These are phyloP conservation scores for Hedya salicella DNA, from an alignment of 2,888 invertebrate species.

Conservation along the genomic window DNA sequence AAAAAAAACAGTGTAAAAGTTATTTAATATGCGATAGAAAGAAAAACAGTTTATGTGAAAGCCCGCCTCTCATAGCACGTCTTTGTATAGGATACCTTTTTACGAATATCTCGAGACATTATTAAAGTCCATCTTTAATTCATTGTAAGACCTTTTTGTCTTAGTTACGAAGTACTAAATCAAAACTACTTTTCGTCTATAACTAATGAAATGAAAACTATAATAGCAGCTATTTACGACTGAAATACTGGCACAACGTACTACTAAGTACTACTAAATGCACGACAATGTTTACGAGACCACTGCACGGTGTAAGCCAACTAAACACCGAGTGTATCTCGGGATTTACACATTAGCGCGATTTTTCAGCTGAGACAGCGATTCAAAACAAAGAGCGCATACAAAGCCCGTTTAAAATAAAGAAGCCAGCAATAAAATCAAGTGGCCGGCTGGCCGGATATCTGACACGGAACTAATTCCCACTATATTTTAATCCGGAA, in stretches of 20 bases:
- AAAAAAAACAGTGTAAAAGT: too few species aligned
- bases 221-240: too few species aligned
- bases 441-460: conserved; percentile 69
- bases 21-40: too few species aligned
- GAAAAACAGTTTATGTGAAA: too few species aligned
- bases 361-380: conserved; percentile 45
- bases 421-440: conserved; percentile 72
- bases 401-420: conserved; percentile 64
- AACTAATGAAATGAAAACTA: too few species aligned
- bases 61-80: too few species aligned
- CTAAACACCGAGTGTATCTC: not conserved
- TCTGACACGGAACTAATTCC: conserved; percentile 83
- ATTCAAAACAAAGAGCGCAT: conserved; percentile 53
- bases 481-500: conserved; percentile 83
- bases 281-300: not conserved
- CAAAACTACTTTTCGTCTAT: too few species aligned
- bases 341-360: conserved; percentile 22
- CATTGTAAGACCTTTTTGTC: too few species aligned
- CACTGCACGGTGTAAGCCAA: not conserved
- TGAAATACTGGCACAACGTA: not conserved
- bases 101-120: too few species aligned
- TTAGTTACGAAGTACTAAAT: too few species aligned
- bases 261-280: not conserved
- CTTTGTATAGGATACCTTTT: too few species aligned
- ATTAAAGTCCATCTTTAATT: too few species aligned